Base-by-base conservation (phyloP, 2,113 vertebrate genomes). In the Nesogale talazaci region DNA sequence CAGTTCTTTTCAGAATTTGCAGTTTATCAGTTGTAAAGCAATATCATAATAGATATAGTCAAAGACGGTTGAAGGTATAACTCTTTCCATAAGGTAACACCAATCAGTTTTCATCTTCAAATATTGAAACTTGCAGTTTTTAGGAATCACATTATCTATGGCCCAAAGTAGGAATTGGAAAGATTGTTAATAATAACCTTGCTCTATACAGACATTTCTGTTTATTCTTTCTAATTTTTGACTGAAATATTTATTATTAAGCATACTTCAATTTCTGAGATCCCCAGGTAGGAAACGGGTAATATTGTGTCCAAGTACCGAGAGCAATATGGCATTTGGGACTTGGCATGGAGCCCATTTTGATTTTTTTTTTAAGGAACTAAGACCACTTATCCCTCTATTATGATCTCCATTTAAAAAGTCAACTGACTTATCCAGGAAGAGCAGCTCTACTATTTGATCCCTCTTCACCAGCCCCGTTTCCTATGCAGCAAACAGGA, bases 1-100 rank as follows among this genome's bases (percentile, higher is more conserved):
- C 78, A 88, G 42, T 92, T 85, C 67, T 86, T 92, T 69, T 22
- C 31, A 59, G 84, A 92, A 89, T 57, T 94, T 82, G 7, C 56
- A 93, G 67, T 23, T 87, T 34, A 91, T 79, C 11, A 40, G 46
- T 77, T 88, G 83, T 79, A 67, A 67, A 89, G 63, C 42, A 34
- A 57, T 81, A n/a, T 74, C 52, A 46, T 85, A 81, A 84, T 40
- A 89, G 72, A 91, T 6, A 34, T 0, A 9, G 65, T 15, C 23
- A 52, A 84, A 75, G 46, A 46, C 31, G 59, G 46, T 87, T 7
- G 0, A 74, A 36, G 70, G 63, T 22, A 65, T 86, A 74, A 57
- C n/a, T 86, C 82, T 40, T 56, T 80, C 15, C n/a, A 16, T 79
- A 23, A 83, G 40, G 81, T 88, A 76, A 69, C 38, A 42, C 42